Conservation (phyloP, 2,797 vertebrate species). For the Poecilia picta region DNA sequence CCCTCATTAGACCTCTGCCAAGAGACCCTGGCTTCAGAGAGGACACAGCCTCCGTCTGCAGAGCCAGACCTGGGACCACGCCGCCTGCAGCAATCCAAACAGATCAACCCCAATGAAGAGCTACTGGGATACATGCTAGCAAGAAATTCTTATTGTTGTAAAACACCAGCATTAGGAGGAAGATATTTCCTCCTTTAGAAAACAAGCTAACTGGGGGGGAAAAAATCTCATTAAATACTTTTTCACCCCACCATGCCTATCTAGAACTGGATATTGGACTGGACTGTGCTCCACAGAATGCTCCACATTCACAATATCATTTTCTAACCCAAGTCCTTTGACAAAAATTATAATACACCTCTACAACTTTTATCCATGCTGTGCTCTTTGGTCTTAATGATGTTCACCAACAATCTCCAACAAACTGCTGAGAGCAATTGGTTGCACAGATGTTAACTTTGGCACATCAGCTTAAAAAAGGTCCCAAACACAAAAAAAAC, state of each 20-base stretch:
- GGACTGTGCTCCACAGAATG: not conserved
- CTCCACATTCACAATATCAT: not conserved
- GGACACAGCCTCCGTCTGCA: constrained; percentile 79
- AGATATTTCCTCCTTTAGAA: not conserved
- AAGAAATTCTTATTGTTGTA: not conserved
- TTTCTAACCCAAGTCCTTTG: not conserved
- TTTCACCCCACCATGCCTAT: not conserved
- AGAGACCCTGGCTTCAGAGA: constrained; percentile 78
- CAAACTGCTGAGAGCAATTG: not conserved
- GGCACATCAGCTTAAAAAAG: not conserved
- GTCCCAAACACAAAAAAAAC: not conserved
- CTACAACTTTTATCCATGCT: not conserved
- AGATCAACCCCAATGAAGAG: not conserved
- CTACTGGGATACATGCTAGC: not conserved
- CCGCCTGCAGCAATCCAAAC: constrained; percentile 42
- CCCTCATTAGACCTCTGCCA: constrained; percentile 70
- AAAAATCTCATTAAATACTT: not conserved
- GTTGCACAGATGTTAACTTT: not conserved
- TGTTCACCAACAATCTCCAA: not conserved
- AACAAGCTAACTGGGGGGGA: not conserved
- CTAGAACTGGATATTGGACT: not conserved
- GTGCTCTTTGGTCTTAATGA: not conserved
- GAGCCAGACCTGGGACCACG: constrained; percentile 72
- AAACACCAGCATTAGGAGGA: not conserved
- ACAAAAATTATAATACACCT: not conserved